These are phyloP conservation scores for Planiliza haematocheilus DNA, from an alignment of 2,113 vertebrate genomes.

Conservation along the genomic window DNA sequence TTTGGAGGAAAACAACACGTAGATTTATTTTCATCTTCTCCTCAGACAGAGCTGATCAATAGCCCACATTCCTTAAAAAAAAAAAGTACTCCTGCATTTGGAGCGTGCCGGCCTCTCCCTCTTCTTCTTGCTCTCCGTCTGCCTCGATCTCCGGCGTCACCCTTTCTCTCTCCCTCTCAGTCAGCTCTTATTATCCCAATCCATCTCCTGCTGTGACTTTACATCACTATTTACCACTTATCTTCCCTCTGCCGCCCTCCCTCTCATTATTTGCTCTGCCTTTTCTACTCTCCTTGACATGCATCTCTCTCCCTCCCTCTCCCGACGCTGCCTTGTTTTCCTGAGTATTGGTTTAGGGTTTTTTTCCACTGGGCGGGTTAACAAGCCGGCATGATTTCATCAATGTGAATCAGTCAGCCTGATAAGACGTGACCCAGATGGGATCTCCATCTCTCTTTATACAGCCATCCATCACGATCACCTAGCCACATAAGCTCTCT, in stretches of 20 bases:
- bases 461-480: slow-evolving; percentile 61
- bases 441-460: slow-evolving; percentile 65
- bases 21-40: slow-evolving; percentile 2
- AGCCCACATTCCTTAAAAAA: slow-evolving; percentile 29
- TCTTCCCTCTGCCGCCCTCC: slow-evolving; percentile 58
- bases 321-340: slow-evolving; percentile 60
- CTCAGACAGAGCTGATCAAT: slow-evolving; percentile 38
- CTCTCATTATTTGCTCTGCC: slow-evolving; percentile 68
- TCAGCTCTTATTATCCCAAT: slow-evolving; percentile 74
- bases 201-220: slow-evolving; percentile 74
- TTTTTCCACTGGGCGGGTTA: slow-evolving; percentile 64
- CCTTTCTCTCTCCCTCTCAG: slow-evolving; percentile 47
- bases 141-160: slow-evolving; percentile 44
- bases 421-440: slow-evolving; percentile 80
- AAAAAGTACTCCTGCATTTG: slow-evolving; percentile 12
- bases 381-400: slow-evolving; percentile 75
- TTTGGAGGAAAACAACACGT: not conserved
- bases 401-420: slow-evolving; percentile 73
- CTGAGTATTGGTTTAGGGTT: slow-evolving; percentile 63
- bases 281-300: slow-evolving; percentile 68
- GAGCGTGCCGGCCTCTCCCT: slow-evolving; percentile 26
- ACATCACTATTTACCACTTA: slow-evolving; percentile 78
- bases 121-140: slow-evolving; percentile 20
- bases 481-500: slow-evolving; percentile 46
- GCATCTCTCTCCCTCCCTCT: slow-evolving; percentile 46